Conservation (phyloP, 2,888 invertebrate genomes). For the Caenorhabditis sp. region DNA sequence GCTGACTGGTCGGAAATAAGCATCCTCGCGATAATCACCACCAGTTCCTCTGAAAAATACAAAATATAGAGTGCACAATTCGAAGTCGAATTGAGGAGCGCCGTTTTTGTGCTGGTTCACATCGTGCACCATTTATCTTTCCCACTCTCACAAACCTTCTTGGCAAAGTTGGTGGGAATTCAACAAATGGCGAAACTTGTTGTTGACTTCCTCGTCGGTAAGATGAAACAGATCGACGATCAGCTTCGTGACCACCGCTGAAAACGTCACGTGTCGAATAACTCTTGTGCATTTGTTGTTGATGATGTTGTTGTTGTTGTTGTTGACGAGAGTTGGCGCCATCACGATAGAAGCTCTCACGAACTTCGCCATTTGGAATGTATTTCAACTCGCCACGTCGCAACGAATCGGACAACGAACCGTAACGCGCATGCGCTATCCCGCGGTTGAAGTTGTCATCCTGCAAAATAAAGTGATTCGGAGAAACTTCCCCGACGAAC, state of each 20-base stretch:
- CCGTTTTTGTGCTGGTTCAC: too few relatives aligned
- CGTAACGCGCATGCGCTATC: slow-evolving; percentile 66
- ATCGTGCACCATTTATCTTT: background rate
- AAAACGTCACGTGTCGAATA: slow-evolving; percentile 67
- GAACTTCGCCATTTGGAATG: slow-evolving; percentile 68
- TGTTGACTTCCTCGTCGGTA: slow-evolving; percentile 54
- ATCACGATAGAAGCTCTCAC: slow-evolving; percentile 44
- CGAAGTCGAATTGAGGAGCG: too few relatives aligned
- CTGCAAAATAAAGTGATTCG: slow-evolving; percentile 23
- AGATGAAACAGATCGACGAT: slow-evolving; percentile 52
- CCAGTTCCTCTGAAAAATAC: slow-evolving; percentile 3
- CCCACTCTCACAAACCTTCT: slow-evolving; percentile 22
- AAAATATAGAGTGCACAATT: too few relatives aligned
- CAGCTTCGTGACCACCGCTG: slow-evolving; percentile 45
- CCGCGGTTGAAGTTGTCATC: slow-evolving; percentile 55
- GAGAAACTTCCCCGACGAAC: background rate
- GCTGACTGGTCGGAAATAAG: slow-evolving; percentile 54
- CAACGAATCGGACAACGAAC: slow-evolving; percentile 66
- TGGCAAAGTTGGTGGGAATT: slow-evolving; percentile 70
- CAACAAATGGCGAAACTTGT: slow-evolving; percentile 63
- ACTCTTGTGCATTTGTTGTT: slow-evolving; percentile 64
- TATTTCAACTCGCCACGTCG: slow-evolving; percentile 67
- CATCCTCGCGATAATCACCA: slow-evolving; percentile 24
- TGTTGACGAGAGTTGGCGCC: slow-evolving; percentile 16
- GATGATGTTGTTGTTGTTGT: slow-evolving; percentile 4